Conservation (phyloP, 37 sponge, comb jelly and placozoan species). For the Hormiphora californensis region DNA sequence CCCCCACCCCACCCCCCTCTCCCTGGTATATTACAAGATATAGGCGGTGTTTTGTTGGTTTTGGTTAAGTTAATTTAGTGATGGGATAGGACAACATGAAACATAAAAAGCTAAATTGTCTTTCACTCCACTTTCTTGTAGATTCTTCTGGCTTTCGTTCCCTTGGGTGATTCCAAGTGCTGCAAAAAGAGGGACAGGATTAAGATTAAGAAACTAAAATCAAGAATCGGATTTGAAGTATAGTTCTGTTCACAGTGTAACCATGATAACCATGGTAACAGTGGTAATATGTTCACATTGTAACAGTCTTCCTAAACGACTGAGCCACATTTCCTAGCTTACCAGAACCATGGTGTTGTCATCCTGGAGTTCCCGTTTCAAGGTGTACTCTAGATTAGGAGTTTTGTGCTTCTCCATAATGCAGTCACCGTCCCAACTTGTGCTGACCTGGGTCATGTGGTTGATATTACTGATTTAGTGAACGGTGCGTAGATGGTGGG, state of each 20-base stretch:
- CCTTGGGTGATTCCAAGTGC: slow-evolving; percentile 34
- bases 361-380: slow-evolving; percentile 2
- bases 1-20: too few species aligned
- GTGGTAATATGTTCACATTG: not conserved
- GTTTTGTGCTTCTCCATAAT: slow-evolving; percentile 43
- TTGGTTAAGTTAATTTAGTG: too few species aligned
- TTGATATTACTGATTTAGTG: too few species aligned
- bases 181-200: not conserved
- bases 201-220: not conserved
- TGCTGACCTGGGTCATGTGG: slow-evolving; percentile 24
- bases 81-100: too few species aligned
- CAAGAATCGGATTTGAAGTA: too few species aligned
- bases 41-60: too few species aligned
- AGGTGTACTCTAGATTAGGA: not conserved
- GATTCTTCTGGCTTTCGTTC: not conserved
- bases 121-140: slow-evolving; percentile 14
- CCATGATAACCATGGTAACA: not conserved
- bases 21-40: too few species aligned
- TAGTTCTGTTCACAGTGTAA: too few species aligned
- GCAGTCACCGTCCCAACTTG: slow-evolving; percentile 13
- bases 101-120: too few species aligned
- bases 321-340: not conserved
- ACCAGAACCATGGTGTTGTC: slow-evolving; percentile 32
- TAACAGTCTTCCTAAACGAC: too few species aligned
- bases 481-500: not conserved